Conservation (phyloP, 2,888 invertebrate species). For the Aplocera efformata region DNA sequence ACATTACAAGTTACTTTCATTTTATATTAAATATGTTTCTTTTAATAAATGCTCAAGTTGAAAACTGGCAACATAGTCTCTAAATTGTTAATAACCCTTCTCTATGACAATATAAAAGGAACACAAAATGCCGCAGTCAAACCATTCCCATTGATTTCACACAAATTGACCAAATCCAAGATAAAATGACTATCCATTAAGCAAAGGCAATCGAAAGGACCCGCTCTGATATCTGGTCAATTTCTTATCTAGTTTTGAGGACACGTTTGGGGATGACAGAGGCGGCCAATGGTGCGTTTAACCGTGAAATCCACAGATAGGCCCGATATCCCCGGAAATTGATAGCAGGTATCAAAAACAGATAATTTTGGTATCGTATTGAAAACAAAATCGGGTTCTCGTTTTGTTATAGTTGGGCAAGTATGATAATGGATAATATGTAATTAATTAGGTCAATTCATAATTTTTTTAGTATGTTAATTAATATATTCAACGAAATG, state of each 20-base stretch:
- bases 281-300: conserved; percentile 68
- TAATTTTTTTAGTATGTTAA: no score
- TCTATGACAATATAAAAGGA: no score
- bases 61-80: no score
- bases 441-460: conserved; percentile 2
- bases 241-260: conserved; percentile 68
- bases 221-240: conserved; percentile 60
- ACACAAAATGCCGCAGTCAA: conserved; percentile 16
- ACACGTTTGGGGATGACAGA: conserved; percentile 58
- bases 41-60: no score
- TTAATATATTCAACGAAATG: no score
- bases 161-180: conserved; percentile 31
- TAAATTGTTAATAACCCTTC: no score
- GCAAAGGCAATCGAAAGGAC: conserved; percentile 45
- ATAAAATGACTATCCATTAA: conserved; percentile 41
- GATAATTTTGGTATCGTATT: conserved; percentile 64
- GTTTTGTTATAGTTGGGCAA: conserved; percentile 37
- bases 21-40: no score
- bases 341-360: conserved; percentile 68
- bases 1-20: no score
- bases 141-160: conserved; percentile 30
- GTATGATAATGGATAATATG: conserved; percentile 19
- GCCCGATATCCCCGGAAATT: conserved; percentile 64
- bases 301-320: conserved; percentile 76
- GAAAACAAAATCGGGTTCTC: conserved; percentile 43